Evolutionary conservation across 2,113 vertebrate species (phyloP).

Genomic region (Chionomys nivalis): DNA sequence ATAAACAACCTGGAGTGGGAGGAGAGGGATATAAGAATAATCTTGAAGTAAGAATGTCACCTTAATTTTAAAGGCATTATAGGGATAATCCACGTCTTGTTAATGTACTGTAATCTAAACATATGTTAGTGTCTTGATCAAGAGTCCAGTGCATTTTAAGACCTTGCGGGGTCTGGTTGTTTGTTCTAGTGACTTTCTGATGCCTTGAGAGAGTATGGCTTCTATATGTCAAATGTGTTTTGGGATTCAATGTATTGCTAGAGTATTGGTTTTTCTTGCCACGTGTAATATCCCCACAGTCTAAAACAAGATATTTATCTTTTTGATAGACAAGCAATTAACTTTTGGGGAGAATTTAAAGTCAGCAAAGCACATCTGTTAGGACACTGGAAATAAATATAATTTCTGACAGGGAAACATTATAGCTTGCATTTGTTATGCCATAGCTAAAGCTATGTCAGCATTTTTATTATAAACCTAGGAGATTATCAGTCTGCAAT

Average conservation of each 20-base stretch:
- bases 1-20: not conserved
- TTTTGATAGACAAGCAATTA: slow-evolving; percentile 80
- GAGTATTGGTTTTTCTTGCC: slow-evolving; percentile 62
- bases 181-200: not conserved
- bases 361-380: slow-evolving; percentile 64
- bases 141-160: not conserved
- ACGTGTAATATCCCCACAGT: slow-evolving; percentile 57
- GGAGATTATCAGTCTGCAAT: slow-evolving; percentile 56
- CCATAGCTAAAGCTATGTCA: slow-evolving; percentile 49
- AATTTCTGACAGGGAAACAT: slow-evolving; percentile 65
- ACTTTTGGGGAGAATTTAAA: slow-evolving; percentile 72
- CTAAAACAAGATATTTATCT: slow-evolving; percentile 77
- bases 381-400: slow-evolving; percentile 69
- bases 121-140: rapidly evolving
- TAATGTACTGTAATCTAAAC: not conserved
- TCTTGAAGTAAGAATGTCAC: not conserved
- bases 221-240: slow-evolving; percentile 32
- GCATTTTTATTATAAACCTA: slow-evolving; percentile 70
- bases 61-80: slow-evolving; percentile 22
- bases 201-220: slow-evolving; percentile 3
- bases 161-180: not conserved
- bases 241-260: slow-evolving; percentile 26
- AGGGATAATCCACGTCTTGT: not conserved
- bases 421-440: slow-evolving; percentile 58
- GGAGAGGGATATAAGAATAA: not conserved